Evolutionary conservation across 2,888 invertebrate genomes (phyloP).

Genomic region (Flabesymbios commensalis): DNA sequence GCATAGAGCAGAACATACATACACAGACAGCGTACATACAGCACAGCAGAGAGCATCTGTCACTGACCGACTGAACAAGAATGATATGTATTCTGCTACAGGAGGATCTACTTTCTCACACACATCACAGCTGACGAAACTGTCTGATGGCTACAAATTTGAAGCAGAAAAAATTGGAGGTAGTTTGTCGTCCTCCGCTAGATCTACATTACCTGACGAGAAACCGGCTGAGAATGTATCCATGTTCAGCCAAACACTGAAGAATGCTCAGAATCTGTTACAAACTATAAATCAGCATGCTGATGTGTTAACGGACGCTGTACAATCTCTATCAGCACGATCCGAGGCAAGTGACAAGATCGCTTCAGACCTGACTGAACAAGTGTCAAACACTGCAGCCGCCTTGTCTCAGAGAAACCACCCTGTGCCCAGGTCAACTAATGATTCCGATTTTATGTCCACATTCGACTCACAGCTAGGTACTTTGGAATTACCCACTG

Average conservation of each 20-base stretch:
- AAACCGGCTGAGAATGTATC: background rate
- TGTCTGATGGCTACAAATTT: too few species aligned
- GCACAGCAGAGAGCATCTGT: background rate
- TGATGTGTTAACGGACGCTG: background rate
- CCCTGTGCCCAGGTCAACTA: background rate
- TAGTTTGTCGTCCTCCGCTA: background rate
- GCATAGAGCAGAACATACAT: too few species aligned
- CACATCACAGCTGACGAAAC: too few species aligned
- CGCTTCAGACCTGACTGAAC: too few species aligned
- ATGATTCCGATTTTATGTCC: background rate
- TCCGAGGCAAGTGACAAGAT: background rate
- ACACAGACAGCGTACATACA: background rate
- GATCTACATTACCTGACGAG: background rate
- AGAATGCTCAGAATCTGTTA: conserved; percentile 8
- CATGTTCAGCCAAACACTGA: background rate
- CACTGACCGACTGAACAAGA: background rate
- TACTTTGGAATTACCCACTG: background rate
- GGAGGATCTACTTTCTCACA: background rate
- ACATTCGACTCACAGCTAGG: background rate
- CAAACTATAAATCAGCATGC: background rate
- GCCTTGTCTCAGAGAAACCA: background rate
- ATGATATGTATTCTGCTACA: too few species aligned
- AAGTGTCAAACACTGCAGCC: background rate
- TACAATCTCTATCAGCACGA: background rate
- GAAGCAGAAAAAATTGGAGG: too few species aligned